Conservation (phyloP, 2,888 invertebrate genomes). For the Criorhina ranunculi region DNA sequence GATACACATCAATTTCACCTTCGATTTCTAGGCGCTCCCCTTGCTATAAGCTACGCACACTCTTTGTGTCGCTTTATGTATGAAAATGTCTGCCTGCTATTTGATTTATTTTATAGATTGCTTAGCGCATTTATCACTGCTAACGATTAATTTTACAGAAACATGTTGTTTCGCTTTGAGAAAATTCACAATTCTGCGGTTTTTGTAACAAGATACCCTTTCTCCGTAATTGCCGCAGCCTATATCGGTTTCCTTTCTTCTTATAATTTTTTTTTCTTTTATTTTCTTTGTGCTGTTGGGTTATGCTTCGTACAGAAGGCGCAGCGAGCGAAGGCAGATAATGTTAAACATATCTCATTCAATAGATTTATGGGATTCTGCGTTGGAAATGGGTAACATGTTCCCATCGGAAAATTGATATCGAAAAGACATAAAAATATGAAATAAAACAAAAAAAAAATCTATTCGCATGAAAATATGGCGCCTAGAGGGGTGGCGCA, state of each 20-base stretch:
- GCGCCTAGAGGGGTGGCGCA: background rate
- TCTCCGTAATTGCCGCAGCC: constrained; percentile 53
- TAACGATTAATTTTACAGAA: constrained; percentile 71
- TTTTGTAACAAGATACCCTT: constrained; percentile 58
- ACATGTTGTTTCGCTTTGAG: constrained; percentile 56
- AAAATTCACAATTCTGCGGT: constrained; percentile 66
- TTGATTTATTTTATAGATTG: constrained; percentile 54
- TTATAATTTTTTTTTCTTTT: no score
- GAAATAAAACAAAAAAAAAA: constrained; percentile 34
- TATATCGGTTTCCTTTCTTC: constrained; percentile 34
- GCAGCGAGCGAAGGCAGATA: constrained; percentile 9
- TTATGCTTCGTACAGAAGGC: constrained; percentile 6
- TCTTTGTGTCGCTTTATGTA: constrained; percentile 1
- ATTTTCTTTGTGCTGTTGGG: constrained; percentile 8
- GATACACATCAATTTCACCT: constrained; percentile 18
- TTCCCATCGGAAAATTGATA: constrained; percentile 68
- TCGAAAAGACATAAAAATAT: constrained; percentile 40
- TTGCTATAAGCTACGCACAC: background rate
- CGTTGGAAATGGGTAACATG: constrained; percentile 44
- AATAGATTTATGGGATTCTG: constrained; percentile 67
- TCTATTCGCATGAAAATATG: constrained; percentile 39
- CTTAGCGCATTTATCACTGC: constrained; percentile 64
- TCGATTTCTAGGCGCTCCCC: constrained; percentile 14
- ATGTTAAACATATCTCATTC: constrained; percentile 68
- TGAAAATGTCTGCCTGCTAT: constrained; percentile 10